Conservation (phyloP, 2,888 invertebrate genomes). For the Mantis religiosa region DNA sequence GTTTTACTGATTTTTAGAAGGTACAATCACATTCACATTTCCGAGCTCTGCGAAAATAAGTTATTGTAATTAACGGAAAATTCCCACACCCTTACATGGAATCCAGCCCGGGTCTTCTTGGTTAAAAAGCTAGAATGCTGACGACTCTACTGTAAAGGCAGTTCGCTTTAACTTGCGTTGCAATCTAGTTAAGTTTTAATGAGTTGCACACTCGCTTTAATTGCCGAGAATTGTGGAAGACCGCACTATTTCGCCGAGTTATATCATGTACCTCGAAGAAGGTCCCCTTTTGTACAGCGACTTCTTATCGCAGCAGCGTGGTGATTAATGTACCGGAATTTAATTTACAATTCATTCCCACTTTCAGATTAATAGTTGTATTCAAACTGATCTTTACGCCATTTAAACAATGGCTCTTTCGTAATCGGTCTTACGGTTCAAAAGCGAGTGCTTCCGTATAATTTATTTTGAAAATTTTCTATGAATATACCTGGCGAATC, state of each 20-base stretch:
- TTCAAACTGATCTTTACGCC: neutral
- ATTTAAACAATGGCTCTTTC: too few relatives aligned
- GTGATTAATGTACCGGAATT: neutral
- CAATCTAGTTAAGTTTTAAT: neutral
- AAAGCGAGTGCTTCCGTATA: too few relatives aligned
- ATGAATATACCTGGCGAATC: too few relatives aligned
- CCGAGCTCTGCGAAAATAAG: too few relatives aligned
- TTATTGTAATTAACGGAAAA: too few relatives aligned
- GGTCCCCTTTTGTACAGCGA: neutral
- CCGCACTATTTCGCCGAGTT: neutral
- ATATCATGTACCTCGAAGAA: neutral
- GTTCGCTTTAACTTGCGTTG: neutral
- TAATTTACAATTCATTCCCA: neutral
- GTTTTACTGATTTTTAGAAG: too few relatives aligned
- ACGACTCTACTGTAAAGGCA: neutral
- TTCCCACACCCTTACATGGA: too few relatives aligned
- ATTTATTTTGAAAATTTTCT: too few relatives aligned
- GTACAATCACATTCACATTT: too few relatives aligned
- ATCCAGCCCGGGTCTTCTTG: too few relatives aligned
- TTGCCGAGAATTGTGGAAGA: neutral
- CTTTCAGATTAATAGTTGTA: neutral
- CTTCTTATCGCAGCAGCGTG: neutral
- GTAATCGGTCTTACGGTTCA: too few relatives aligned
- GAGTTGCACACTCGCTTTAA: neutral
- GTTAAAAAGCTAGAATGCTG: too few relatives aligned